Conservation (phyloP, 2,888 invertebrate genomes). For the Erpobdella octoculata region DNA sequence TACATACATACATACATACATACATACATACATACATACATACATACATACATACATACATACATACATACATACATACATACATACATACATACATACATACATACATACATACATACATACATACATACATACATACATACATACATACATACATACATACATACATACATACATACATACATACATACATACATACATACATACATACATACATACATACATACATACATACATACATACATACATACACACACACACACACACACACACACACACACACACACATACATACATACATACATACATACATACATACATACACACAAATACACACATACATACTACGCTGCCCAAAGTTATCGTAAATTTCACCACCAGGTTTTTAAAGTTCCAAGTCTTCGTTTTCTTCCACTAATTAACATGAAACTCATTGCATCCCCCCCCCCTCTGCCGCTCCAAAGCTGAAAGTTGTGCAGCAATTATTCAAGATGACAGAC, state of each 20-base stretch:
- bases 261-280: neutral
- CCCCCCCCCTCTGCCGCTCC: too few relatives aligned
- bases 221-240: conserved; percentile 3
- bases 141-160: neutral
- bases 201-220: conserved; percentile 8
- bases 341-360: too few relatives aligned
- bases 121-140: conserved; percentile 15
- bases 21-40: too few relatives aligned
- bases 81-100: conserved; percentile 4
- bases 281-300: neutral
- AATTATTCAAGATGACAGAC: too few relatives aligned
- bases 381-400: too few relatives aligned
- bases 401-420: too few relatives aligned
- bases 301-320: neutral
- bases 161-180: conserved; percentile 5
- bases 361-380: too few relatives aligned
- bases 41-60: too few relatives aligned
- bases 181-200: conserved; percentile 1
- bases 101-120: conserved; percentile 4
- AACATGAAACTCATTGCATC: too few relatives aligned
- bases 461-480: too few relatives aligned
- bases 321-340: too few relatives aligned
- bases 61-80: conserved; percentile 2
- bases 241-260: neutral
- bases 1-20: too few relatives aligned